Conservation (phyloP, 2,797 vertebrate species). For the Amblyraja radiata region DNA sequence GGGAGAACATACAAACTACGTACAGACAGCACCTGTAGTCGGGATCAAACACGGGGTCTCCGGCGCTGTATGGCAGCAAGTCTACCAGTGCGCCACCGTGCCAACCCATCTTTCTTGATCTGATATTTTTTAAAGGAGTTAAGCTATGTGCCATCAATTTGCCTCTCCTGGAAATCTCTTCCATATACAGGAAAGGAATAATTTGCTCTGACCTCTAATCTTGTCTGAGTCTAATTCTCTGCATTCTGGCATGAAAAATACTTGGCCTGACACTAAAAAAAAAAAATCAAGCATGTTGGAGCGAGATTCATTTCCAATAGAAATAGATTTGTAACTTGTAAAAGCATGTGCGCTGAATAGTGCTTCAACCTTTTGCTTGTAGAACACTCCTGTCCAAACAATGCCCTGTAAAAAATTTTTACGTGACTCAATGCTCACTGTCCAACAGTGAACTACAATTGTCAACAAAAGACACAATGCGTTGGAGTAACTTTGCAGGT, state of each 20-base stretch:
- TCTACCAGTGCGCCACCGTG: too few relatives aligned
- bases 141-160: not conserved
- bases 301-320: not conserved
- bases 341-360: not conserved
- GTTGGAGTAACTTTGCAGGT: too few relatives aligned
- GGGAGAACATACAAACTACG: too few relatives aligned
- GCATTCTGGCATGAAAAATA: not conserved
- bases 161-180: not conserved
- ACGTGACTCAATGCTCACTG: not conserved
- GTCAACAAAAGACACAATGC: not conserved
- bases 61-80: too few relatives aligned
- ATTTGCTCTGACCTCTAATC: not conserved
- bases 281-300: not conserved
- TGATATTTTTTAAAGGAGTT: not conserved
- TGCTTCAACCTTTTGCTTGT: not conserved
- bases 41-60: too few relatives aligned
- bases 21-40: too few relatives aligned
- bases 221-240: not conserved
- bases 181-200: not conserved
- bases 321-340: not conserved
- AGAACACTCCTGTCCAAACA: not conserved
- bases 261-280: not conserved
- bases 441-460: not conserved
- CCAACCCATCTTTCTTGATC: not conserved
- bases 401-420: not conserved